Evolutionary conservation across 2,113 vertebrate species (phyloP).

Genomic region (Passer domesticus): DNA sequence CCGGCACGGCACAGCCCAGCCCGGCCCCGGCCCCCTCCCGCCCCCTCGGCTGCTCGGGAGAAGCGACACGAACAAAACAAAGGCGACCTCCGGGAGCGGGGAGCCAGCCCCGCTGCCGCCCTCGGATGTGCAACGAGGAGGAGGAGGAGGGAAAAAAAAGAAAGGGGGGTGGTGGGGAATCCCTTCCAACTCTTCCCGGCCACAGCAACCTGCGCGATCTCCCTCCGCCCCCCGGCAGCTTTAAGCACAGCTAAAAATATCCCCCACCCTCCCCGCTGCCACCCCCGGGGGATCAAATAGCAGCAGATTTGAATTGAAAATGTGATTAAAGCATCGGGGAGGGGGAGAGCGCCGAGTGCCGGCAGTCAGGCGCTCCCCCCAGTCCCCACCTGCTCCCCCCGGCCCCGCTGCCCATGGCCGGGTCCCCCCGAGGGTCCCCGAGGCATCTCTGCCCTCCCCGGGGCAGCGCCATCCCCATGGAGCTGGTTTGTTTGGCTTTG

Average conservation of each 20-base stretch:
- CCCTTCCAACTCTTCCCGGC: slow-evolving; percentile 24
- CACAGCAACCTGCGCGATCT: slow-evolving; percentile 38
- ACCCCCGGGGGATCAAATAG: slow-evolving; percentile 56
- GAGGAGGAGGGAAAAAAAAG: not conserved
- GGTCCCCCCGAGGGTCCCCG: not conserved
- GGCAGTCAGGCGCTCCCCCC: not conserved
- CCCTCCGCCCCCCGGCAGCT: slow-evolving; percentile 11
- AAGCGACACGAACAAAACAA: slow-evolving; percentile 27
- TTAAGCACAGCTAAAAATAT: slow-evolving; percentile 62
- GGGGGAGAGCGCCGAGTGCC: not conserved
- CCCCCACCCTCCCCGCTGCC: not conserved
- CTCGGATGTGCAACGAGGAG: not conserved
- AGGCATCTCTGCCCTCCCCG: not conserved
- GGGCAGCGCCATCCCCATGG: not conserved
- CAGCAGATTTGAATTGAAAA: slow-evolving; percentile 60
- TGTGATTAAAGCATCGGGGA: slow-evolving; percentile 42
- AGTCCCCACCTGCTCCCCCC: not conserved
- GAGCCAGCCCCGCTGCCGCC: not conserved
- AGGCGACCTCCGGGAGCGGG: not conserved
- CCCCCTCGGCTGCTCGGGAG: slow-evolving; percentile 9
- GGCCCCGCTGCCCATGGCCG: not conserved
- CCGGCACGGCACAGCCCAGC: not conserved
- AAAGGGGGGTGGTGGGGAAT: not conserved
- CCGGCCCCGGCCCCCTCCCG: not conserved
- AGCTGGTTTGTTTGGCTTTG: not conserved